Evolutionary conservation across 2,797 vertebrate species (phyloP), one percentile per base, ranked within the genome.

Genomic region (Malurus leucopterus): DNA sequence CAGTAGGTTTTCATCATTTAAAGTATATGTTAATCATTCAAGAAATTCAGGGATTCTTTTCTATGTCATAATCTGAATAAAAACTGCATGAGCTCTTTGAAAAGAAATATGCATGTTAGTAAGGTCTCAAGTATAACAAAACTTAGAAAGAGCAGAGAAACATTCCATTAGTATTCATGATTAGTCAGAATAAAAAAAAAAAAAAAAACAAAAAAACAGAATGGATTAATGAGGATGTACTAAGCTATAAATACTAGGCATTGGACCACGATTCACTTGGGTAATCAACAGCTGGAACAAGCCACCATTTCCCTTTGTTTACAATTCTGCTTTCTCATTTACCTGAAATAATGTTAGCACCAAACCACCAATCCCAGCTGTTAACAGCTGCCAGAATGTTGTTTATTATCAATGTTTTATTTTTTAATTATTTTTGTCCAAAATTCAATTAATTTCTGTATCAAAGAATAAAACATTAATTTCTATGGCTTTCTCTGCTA

Each of bases 301-400:
- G 34, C 34, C 34, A 34, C 86, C 34, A 43, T 74, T 86, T 91
- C 59, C 61, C 24, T 79, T 93, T 89, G 53, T 88, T 93, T 93
- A 76, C 61, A 81, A 73, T 79, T 79, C 63, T 92, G 17, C 67
- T 36, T 87, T 90, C 61, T 76, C 87, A 86, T 89, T 91, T 93
- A 86, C 50, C 76, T 92, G 76, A 92, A 94, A 91, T 76, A 91
- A 51, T 65, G 46, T 29, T n/a, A 30, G 23, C 32, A 84, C 29
- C 29, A 79, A 93, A 81, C 50, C 71, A 84, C 50, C 57, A 82
- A 89, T 88, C 23, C 57, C 61, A 67, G 32, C 13, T 70, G n/a
- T 64, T 90, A 86, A 57, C 11, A 81, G 47, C 61, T 64, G 61
- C 50, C 83, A 71, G 57, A 72, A 88, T 40, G 23, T 51, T 79